A percentile compares a stretch with the other conserved stretches of the same genome.
phyloP scores from a whole-genome alignment of 2,888 invertebrate species.

The Meteorus colon region DNA sequence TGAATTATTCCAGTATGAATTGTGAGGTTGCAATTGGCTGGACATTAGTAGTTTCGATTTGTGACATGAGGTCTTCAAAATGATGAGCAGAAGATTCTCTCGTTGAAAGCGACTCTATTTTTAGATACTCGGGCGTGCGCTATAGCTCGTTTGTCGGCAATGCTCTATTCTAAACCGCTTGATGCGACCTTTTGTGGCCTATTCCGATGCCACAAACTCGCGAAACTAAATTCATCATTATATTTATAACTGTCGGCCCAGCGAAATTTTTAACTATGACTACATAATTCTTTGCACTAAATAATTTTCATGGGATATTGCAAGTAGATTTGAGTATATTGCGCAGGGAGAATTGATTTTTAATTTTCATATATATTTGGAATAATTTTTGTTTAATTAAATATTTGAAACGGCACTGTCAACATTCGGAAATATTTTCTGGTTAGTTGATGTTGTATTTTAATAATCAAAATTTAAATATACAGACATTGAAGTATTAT shows the following conservation, averaged over 20 bases:
- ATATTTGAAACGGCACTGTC: too few relatives aligned
- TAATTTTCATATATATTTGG: too few relatives aligned
- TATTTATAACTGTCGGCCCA: conserved; percentile 47
- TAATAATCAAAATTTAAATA: too few relatives aligned
- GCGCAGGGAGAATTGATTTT: too few relatives aligned
- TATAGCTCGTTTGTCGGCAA: conserved; percentile 13
- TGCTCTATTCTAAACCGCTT: conserved; percentile 37
- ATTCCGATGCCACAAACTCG: conserved; percentile 44
- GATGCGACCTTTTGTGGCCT: conserved; percentile 49
- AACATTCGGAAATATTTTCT: too few relatives aligned
- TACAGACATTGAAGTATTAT: too few relatives aligned
- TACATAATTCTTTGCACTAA: background rate
- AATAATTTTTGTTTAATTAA: too few relatives aligned
- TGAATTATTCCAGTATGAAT: too few relatives aligned
- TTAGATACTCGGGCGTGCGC: conserved; percentile 31
- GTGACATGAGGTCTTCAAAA: conserved; percentile 16
- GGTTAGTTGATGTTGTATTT: too few relatives aligned
- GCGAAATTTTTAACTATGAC: background rate
- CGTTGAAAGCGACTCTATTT: conserved; percentile 24
- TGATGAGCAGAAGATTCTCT: background rate
- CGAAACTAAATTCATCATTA: conserved; percentile 53
- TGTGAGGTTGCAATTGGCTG: background rate
- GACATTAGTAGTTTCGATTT: background rate
- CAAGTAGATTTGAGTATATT: too few relatives aligned
- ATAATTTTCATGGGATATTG: background rate